Base-by-base conservation (phyloP, 1,140 invertebrate species). In the Mycetomoellerius zeteki region DNA sequence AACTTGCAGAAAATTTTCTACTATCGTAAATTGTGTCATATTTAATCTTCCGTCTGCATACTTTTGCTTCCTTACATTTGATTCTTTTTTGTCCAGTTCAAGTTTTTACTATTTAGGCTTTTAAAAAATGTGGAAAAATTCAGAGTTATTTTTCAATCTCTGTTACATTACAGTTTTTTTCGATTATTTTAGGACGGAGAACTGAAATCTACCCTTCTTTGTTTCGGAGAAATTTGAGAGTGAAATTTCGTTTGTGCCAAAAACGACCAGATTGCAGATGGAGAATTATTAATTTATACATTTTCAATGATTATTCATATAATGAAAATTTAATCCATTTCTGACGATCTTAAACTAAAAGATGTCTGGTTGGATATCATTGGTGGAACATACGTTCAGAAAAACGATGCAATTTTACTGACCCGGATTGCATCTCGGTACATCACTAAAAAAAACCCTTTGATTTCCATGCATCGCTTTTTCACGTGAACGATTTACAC, bases 401-500 rank as follows among this genome's bases (percentile, higher is more conserved):
- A 73, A 60, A 60, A 73, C 6, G 27, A 27, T 58, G 12, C 21
- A 21, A 47, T 37, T 64, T 24, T 5, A 16, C 10, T 60, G 60
- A 84, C n/a, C 27, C 24, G 27, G n/a, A 43, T 27, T 30, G 7
- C 14, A 30, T 56, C 10, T 60, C 64, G 14, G 54, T 10, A 27
- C 19, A 62, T 12, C 37, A 50, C 47, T 50, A 50, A 14, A 14
- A 69, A 27, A 37, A 69, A n/a, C 2, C 62, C 27, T 73, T 37
- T 62, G 62, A 72, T 72, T 47, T 84, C 27, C 19, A 43, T 72
- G 6, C 16, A 52, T 24, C 3, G 33, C 27, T 67, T 80, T 73
- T 81, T 65, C 5, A 60, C 54, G 27, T 33, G 76, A 4, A 80
- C 27, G n/a, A 50, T 30, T 58, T 73, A 73, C 37, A 30, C 8